These are phyloP conservation scores for Megalops cyprinoides DNA, from an alignment of 2,797 vertebrate genomes.

Conservation along the genomic window DNA sequence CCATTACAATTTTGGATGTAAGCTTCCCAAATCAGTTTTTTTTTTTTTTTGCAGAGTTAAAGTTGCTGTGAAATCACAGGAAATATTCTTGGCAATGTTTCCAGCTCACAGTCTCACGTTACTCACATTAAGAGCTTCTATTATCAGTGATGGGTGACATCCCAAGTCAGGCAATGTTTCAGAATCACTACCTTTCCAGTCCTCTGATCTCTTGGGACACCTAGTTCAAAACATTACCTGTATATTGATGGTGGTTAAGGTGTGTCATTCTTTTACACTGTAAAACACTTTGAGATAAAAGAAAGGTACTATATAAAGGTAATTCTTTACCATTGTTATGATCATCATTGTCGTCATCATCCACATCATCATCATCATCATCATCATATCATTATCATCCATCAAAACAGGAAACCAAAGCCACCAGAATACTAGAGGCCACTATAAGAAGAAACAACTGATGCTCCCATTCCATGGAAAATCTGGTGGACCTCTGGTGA, in stretches of 20 bases:
- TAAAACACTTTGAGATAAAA: too few species aligned
- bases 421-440: background rate
- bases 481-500: background rate
- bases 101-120: background rate
- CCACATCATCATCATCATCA: too few species aligned
- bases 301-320: too few species aligned
- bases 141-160: background rate
- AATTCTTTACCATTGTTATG: too few species aligned
- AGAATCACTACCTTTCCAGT: background rate
- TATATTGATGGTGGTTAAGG: too few species aligned
- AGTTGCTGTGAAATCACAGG: too few species aligned
- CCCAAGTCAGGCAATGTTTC: slow-evolving; percentile 3
- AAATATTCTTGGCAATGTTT: background rate
- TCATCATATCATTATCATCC: too few species aligned
- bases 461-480: background rate
- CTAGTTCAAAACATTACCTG: background rate
- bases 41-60: background rate
- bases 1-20: background rate
- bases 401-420: slow-evolving; percentile 1
- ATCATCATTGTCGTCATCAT: too few species aligned
- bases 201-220: background rate
- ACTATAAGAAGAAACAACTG: background rate
- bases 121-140: background rate
- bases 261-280: too few species aligned
- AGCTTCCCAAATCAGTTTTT: background rate